Evolutionary conservation across 2,113 vertebrate genomes (phyloP).

Genomic region (Passer domesticus): DNA sequence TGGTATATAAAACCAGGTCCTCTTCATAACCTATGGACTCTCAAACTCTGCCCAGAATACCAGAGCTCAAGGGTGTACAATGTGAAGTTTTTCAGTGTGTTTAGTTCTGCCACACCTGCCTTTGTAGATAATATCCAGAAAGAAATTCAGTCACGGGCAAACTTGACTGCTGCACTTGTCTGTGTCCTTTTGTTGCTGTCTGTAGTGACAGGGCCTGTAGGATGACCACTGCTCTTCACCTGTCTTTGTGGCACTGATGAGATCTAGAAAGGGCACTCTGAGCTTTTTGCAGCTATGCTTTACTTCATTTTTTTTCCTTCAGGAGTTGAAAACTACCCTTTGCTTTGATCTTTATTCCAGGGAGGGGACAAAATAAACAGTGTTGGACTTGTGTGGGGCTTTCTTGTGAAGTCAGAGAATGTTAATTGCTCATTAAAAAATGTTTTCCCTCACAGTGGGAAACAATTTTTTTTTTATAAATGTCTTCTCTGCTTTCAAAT

Average conservation of each 20-base stretch:
- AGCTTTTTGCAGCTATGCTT: not conserved
- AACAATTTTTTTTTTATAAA: not conserved
- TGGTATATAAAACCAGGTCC: not conserved
- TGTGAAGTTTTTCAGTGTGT: not conserved
- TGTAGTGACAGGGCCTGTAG: not conserved
- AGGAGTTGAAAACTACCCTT: not conserved
- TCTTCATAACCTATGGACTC: not conserved
- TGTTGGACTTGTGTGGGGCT: not conserved
- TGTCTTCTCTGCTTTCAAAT: not conserved
- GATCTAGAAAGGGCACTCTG: not conserved
- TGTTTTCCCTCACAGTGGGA: not conserved
- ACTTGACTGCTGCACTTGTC: not conserved
- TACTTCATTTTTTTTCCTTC: not conserved
- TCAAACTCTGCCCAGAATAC: not conserved
- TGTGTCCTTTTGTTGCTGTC: not conserved
- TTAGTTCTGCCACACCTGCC: not conserved
- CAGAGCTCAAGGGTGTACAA: not conserved
- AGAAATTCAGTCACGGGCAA: not conserved
- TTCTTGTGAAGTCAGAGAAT: not conserved
- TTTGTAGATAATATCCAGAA: not conserved
- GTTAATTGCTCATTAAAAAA: not conserved
- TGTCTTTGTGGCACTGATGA: not conserved
- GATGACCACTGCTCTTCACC: not conserved
- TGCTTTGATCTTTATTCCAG: not conserved
- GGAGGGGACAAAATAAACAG: not conserved